Conservation (phyloP, 2,888 invertebrate species). For the Panopea generosa region DNA sequence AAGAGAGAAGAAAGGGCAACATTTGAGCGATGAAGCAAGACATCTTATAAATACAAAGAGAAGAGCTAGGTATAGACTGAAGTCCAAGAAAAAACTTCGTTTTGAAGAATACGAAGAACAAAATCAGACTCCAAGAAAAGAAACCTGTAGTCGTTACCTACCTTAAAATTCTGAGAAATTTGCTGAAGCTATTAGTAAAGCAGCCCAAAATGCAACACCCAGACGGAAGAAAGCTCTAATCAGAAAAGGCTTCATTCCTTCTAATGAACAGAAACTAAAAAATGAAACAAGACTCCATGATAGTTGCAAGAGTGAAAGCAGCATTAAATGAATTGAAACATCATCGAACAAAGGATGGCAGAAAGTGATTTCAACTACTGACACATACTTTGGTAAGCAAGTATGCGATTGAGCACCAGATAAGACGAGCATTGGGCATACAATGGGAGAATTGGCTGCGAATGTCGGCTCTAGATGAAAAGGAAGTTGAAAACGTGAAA, state of each 20-base stretch:
- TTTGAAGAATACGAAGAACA: background rate
- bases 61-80: slow-evolving; percentile 13
- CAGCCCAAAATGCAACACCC: slow-evolving; percentile 13
- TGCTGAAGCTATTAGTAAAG: slow-evolving; percentile 14
- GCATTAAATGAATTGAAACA: slow-evolving; percentile 5
- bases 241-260: slow-evolving; percentile 15
- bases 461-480: slow-evolving; percentile 17
- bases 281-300: slow-evolving; percentile 17
- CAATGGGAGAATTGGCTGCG: slow-evolving; percentile 29
- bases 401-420: slow-evolving; percentile 12
- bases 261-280: slow-evolving; percentile 6
- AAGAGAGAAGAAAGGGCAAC: slow-evolving; percentile 19
- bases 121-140: slow-evolving; percentile 7
- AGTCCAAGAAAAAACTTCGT: slow-evolving; percentile 5
- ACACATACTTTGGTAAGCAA: slow-evolving; percentile 10
- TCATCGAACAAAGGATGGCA: slow-evolving; percentile 12
- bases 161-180: slow-evolving; percentile 13
- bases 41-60: slow-evolving; percentile 6
- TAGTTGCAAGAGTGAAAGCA: slow-evolving; percentile 13
- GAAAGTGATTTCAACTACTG: slow-evolving; percentile 4
- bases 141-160: slow-evolving; percentile 1
- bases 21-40: slow-evolving; percentile 7
- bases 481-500: slow-evolving; percentile 8
- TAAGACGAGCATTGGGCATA: slow-evolving; percentile 17
- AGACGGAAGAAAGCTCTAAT: slow-evolving; percentile 13